Conservation (phyloP, 2,888 invertebrate genomes). For the Drosophila anomalipes region DNA sequence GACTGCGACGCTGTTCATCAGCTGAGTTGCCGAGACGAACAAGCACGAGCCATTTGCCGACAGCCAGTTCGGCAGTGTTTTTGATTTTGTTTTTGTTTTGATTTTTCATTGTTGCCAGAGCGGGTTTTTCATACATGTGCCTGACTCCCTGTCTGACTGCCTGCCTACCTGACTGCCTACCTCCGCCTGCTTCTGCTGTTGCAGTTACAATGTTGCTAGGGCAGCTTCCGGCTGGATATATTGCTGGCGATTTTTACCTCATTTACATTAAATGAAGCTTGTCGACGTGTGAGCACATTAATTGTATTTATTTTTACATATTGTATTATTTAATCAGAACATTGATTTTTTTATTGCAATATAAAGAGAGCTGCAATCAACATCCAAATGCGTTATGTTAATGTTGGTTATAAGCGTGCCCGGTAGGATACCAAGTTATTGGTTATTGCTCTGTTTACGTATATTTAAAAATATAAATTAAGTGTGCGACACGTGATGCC, state of each 20-base stretch:
- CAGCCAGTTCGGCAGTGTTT: conserved; percentile 40
- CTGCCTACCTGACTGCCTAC: conserved; percentile 14
- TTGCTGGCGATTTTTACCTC: conserved; percentile 41
- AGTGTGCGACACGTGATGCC: conserved; percentile 29
- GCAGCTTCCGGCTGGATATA: conserved; percentile 69
- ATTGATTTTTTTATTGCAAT: conserved; percentile 5
- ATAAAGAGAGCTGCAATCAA: background rate
- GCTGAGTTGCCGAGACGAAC: conserved; percentile 56
- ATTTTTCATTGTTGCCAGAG: conserved; percentile 65
- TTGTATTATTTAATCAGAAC: conserved; percentile 43
- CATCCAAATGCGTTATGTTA: conserved; percentile 36
- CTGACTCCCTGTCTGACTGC: conserved; percentile 17
- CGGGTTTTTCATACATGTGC: conserved; percentile 51
- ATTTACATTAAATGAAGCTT: conserved; percentile 44
- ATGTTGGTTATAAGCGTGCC: conserved; percentile 30
- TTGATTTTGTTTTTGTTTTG: conserved; percentile 49
- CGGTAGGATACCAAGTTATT: conserved; percentile 19
- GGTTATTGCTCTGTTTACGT: conserved; percentile 30
- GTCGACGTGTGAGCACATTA: conserved; percentile 3
- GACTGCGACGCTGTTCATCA: conserved; percentile 50
- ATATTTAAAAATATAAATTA: background rate
- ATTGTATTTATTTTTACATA: conserved; percentile 16
- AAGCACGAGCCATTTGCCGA: conserved; percentile 54
- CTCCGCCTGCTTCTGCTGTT: conserved; percentile 1
- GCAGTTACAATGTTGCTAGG: conserved; percentile 67